Evolutionary conservation across 2,888 invertebrate species (phyloP).

Genomic region (Molorchus minor): DNA sequence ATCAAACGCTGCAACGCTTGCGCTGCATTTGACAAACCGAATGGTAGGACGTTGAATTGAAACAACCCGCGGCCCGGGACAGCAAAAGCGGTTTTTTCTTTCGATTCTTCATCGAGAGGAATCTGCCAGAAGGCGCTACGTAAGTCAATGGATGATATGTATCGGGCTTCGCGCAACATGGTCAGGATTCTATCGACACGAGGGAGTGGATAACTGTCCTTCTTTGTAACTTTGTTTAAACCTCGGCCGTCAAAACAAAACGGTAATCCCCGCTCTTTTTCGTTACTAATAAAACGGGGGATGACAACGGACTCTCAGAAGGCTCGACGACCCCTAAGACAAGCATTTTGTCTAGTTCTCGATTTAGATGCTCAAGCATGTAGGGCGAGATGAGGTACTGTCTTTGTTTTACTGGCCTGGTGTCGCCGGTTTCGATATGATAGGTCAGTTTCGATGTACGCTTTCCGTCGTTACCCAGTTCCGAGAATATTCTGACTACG

Average conservation of each 20-base stretch:
- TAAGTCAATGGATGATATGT: slow-evolving; percentile 20
- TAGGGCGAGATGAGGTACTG: slow-evolving; percentile 26
- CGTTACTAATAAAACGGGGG: slow-evolving; percentile 23
- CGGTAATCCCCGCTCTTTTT: slow-evolving; percentile 15
- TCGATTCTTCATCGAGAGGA: neutral
- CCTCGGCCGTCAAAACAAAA: slow-evolving; percentile 30
- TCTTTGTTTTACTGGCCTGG: slow-evolving; percentile 6
- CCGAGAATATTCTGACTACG: neutral
- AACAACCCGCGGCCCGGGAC: too few relatives aligned
- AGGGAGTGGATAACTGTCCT: slow-evolving; percentile 23
- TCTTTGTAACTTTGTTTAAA: slow-evolving; percentile 28
- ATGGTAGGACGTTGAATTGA: neutral
- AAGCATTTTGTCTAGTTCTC: slow-evolving; percentile 22
- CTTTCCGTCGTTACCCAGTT: neutral
- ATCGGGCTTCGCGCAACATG: slow-evolving; percentile 22
- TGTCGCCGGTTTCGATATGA: slow-evolving; percentile 21
- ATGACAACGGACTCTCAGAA: slow-evolving; percentile 12
- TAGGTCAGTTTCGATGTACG: slow-evolving; percentile 7
- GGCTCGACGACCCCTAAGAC: slow-evolving; percentile 17
- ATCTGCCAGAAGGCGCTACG: neutral
- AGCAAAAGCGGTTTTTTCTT: too few relatives aligned
- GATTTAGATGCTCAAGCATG: slow-evolving; percentile 17
- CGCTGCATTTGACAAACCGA: neutral
- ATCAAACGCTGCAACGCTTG: neutral
- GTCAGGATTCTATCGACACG: slow-evolving; percentile 24